A percentile compares a stretch with the other conserved stretches of the same genome.
Evolutionary conservation across 2,113 vertebrate genomes (phyloP).

Genomic region (Edolisoma coerulescens): DNA sequence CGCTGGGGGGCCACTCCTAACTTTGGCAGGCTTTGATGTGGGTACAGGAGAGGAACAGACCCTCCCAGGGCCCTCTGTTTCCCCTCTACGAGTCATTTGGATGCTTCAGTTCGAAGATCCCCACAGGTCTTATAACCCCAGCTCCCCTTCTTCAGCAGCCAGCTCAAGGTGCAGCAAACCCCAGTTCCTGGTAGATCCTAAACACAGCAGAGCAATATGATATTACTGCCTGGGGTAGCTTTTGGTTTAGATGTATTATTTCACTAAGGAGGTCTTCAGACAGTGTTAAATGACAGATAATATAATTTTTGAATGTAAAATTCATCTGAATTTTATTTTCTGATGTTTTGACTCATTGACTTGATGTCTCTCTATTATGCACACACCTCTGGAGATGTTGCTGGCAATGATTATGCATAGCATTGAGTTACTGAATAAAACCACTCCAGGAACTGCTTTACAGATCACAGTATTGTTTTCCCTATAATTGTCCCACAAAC

Average conservation of each 20-base stretch:
- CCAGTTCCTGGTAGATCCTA: not conserved
- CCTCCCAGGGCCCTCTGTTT: not conserved
- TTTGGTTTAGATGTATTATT: constrained; percentile 26
- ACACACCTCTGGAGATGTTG: constrained; percentile 60
- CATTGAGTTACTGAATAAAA: constrained; percentile 66
- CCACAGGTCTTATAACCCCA: not conserved
- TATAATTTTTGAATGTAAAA: constrained; percentile 32
- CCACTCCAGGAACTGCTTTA: constrained; percentile 56
- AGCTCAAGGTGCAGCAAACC: not conserved
- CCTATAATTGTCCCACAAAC: constrained; percentile 62
- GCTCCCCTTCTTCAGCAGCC: not conserved
- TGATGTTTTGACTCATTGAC: constrained; percentile 73
- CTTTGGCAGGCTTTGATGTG: not conserved
- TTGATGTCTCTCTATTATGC: constrained; percentile 67
- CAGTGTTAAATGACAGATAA: constrained; percentile 56
- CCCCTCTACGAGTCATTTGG: not conserved
- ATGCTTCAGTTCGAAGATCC: not conserved
- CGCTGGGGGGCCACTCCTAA: fast-evolving
- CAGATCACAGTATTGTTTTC: constrained; percentile 60
- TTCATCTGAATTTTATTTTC: constrained; percentile 71
- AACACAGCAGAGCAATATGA: not conserved
- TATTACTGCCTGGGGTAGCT: not conserved
- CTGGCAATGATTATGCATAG: constrained; percentile 59
- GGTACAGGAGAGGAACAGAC: not conserved
- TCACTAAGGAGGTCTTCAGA: constrained; percentile 48